These are phyloP conservation scores for Uropsilus gracilis DNA, from an alignment of 2,113 vertebrate species.

Conservation along the genomic window DNA sequence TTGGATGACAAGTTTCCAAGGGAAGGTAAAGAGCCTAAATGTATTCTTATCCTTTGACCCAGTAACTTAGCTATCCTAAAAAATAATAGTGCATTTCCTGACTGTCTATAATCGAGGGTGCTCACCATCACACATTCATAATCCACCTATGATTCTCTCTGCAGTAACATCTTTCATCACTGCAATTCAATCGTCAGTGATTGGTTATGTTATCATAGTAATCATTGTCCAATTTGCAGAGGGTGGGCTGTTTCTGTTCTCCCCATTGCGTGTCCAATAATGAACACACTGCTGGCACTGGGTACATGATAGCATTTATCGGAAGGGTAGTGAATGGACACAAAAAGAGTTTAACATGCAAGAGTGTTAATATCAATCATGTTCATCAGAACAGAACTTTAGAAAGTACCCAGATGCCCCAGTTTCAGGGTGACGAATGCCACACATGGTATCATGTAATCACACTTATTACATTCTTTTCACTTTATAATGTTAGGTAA, in stretches of 20 bases:
- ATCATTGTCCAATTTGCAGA: background rate
- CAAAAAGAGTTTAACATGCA: background rate
- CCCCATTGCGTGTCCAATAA: accelerated
- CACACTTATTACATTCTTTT: background rate
- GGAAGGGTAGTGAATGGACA: background rate
- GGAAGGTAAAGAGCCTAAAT: background rate
- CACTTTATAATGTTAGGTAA: background rate
- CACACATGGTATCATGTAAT: background rate
- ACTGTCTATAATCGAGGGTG: background rate
- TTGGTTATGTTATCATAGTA: background rate
- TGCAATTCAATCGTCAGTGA: background rate
- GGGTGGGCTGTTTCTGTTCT: background rate
- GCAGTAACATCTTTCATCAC: background rate
- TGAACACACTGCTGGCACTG: too few relatives aligned
- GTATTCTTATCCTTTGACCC: background rate
- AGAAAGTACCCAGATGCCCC: background rate
- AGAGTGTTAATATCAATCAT: background rate
- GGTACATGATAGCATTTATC: background rate
- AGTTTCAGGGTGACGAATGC: background rate
- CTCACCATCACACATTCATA: too few relatives aligned
- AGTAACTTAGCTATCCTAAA: background rate
- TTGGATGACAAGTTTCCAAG: background rate
- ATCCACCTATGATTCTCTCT: background rate
- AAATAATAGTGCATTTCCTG: background rate
- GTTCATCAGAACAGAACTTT: background rate